Percentiles rank a stretch among this genome's conserved stretches.
Evolutionary conservation across 2,888 invertebrate species (phyloP).

Genomic region (Ephialtes manifestator): DNA sequence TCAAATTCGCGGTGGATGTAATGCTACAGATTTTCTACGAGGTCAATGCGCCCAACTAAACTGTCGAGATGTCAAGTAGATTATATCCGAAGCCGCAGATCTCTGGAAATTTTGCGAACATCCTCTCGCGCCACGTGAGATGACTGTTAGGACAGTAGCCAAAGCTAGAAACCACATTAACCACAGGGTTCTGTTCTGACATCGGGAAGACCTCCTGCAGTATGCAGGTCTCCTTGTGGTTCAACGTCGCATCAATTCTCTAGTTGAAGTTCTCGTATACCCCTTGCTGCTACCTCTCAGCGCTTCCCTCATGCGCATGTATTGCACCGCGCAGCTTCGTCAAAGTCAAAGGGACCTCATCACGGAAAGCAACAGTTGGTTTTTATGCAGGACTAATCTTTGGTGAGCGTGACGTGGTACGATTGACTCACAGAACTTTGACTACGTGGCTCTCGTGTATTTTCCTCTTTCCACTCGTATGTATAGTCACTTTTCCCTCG

Average conservation of each 20-base stretch:
- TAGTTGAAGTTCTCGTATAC: constrained; percentile 18
- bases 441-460: constrained; percentile 8
- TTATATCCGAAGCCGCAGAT: constrained; percentile 26
- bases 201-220: constrained; percentile 41
- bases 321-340: neutral
- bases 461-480: neutral
- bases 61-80: constrained; percentile 19
- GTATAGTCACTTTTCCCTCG: neutral
- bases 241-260: constrained; percentile 40
- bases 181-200: constrained; percentile 62
- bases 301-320: constrained; percentile 1
- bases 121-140: constrained; percentile 31
- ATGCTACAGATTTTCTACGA: too few relatives aligned
- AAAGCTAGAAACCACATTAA: constrained; percentile 53
- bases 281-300: constrained; percentile 25
- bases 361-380: constrained; percentile 80
- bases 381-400: constrained; percentile 81
- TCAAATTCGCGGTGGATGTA: too few relatives aligned
- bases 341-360: constrained; percentile 26
- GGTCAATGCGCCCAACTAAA: too few relatives aligned
- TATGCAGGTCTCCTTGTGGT: constrained; percentile 23
- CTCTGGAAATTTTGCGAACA: constrained; percentile 29
- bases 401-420: constrained; percentile 75
- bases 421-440: constrained; percentile 70
- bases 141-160: constrained; percentile 21